A percentile compares a stretch with the other conserved stretches of the same genome.
These are phyloP conservation scores for Corythornis cristatus DNA, from an alignment of 2,113 vertebrate species.

Conservation along the genomic window DNA sequence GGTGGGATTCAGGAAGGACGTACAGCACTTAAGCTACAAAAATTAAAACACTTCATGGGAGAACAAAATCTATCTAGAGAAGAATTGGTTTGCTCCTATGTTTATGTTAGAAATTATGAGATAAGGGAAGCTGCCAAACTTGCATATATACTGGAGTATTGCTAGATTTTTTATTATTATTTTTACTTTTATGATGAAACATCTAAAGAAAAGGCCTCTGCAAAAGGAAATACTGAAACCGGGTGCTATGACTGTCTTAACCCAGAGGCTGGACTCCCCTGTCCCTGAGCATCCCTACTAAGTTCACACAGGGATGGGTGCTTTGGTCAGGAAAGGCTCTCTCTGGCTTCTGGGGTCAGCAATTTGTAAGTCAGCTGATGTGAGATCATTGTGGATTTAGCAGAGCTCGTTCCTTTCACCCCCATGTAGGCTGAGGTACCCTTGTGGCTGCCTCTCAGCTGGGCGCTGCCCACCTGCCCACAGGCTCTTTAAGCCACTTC, in stretches of 20 bases:
- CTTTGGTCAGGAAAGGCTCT: neutral
- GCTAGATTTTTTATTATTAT: neutral
- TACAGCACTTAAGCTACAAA: neutral
- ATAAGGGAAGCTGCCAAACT: neutral
- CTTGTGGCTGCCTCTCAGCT: neutral
- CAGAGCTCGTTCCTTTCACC: neutral
- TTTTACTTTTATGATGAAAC: neutral
- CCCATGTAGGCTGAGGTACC: accelerated
- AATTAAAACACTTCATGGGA: neutral
- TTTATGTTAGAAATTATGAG: neutral
- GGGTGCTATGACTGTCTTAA: neutral
- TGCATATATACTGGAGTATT: neutral
- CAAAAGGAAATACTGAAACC: neutral
- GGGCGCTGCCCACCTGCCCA: neutral
- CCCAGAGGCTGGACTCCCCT: neutral
- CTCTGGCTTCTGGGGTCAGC: neutral
- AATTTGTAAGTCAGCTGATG: accelerated
- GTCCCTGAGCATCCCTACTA: neutral
- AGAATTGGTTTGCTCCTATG: neutral
- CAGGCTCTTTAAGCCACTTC: neutral
- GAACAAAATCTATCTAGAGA: neutral
- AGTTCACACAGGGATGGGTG: neutral
- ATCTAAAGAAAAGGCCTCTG: neutral
- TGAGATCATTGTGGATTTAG: neutral
- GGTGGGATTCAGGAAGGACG: neutral